A percentile compares a stretch with the other conserved stretches of the same genome.
Conservation (phyloP, 2,888 invertebrate genomes). For the Drosophila putrida region DNA sequence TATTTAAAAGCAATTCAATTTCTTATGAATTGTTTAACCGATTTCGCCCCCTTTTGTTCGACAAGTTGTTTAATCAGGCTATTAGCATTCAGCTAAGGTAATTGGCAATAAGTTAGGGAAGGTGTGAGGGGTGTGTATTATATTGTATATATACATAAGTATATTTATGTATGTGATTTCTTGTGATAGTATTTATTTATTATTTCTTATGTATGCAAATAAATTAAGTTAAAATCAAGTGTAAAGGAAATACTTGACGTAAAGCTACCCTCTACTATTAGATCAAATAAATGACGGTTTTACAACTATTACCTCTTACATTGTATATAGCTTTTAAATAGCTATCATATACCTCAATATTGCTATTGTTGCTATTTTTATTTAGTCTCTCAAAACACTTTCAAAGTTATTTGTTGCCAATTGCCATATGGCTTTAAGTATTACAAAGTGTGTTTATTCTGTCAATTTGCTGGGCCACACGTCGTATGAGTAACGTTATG, state of each 20-base stretch:
- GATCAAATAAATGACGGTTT: no score
- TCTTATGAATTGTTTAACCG: constrained; percentile 49
- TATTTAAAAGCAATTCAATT: constrained; percentile 60
- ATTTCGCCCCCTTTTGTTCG: not conserved
- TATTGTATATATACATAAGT: constrained; percentile 17
- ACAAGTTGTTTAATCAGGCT: constrained; percentile 57
- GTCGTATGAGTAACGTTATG: constrained; percentile 43
- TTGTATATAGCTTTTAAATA: not conserved
- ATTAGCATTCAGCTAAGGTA: constrained; percentile 68
- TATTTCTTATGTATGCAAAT: constrained; percentile 14
- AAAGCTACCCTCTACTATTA: no score
- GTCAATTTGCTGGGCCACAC: constrained; percentile 30
- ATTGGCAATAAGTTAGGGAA: constrained; percentile 13
- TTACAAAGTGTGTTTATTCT: constrained; percentile 19
- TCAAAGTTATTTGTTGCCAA: constrained; percentile 37
- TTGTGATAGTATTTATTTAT: constrained; percentile 16
- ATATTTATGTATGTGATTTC: no score
- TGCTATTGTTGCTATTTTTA: not conserved
- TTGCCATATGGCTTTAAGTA: constrained; percentile 15
- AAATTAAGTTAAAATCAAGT: not conserved
- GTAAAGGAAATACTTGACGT: no score
- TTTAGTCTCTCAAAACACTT: not conserved
- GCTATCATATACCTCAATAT: not conserved
- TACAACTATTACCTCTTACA: no score
- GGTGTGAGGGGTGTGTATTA: not conserved